Conservation (phyloP, 2,888 invertebrate species). For the Osedax frankpressi region DNA sequence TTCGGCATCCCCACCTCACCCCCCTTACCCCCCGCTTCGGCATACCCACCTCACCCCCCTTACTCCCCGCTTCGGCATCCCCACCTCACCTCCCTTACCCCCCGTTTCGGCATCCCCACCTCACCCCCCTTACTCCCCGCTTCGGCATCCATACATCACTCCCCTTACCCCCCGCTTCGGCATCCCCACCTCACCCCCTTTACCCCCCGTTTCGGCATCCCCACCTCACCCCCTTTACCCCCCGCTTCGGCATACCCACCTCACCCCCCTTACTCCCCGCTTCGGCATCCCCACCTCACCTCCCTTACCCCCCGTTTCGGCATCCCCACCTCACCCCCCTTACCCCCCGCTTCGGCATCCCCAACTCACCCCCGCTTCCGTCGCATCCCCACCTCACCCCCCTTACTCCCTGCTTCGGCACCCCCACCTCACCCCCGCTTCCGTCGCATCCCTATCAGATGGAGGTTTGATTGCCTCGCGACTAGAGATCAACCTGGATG, state of each 20-base stretch:
- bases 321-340: neutral
- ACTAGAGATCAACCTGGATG: conserved; percentile 80
- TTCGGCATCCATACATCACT: too few relatives aligned
- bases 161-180: too few relatives aligned
- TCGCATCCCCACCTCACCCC: too few relatives aligned
- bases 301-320: neutral
- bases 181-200: too few relatives aligned
- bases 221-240: neutral
- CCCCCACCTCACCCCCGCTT: neutral
- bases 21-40: neutral
- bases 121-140: neutral
- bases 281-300: neutral
- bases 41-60: too few relatives aligned
- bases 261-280: too few relatives aligned
- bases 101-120: too few relatives aligned
- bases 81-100: too few relatives aligned
- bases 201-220: too few relatives aligned
- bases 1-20: neutral
- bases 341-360: neutral
- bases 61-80: too few relatives aligned
- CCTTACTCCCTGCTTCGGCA: neutral
- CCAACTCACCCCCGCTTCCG: too few relatives aligned
- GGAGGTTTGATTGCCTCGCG: conserved; percentile 83
- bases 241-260: too few relatives aligned
- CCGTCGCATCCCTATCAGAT: conserved; percentile 49